A percentile compares a stretch with the other conserved stretches of the same genome.
Evolutionary conservation across 2,113 vertebrate species (phyloP).

Genomic region (Chiloscyllium plagiosum): DNA sequence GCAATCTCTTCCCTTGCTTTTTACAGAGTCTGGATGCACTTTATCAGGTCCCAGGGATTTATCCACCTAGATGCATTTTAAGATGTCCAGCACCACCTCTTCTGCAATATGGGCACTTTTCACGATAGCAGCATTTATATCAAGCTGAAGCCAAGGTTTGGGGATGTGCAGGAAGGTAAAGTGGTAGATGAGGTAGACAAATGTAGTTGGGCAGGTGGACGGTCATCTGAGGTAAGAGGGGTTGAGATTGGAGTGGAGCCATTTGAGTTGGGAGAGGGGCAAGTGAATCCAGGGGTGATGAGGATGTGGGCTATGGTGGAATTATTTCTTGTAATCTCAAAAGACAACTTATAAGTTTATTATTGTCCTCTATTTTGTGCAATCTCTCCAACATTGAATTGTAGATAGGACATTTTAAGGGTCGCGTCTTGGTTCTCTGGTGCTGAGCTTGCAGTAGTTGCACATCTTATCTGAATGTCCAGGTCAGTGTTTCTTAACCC

Average conservation of each 20-base stretch:
- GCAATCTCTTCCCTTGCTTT: no score
- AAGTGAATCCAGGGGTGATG: no score
- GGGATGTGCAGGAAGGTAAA: neutral
- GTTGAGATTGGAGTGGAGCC: neutral
- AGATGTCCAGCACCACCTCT: no score
- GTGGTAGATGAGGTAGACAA: neutral
- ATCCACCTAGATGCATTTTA: no score
- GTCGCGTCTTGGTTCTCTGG: neutral
- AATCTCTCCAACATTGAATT: neutral
- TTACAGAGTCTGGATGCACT: no score
- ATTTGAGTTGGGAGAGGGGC: no score
- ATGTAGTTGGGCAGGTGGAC: neutral
- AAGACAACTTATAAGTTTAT: neutral
- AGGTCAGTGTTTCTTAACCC: no score
- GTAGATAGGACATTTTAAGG: neutral
- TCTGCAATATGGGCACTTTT: no score
- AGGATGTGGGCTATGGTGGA: no score
- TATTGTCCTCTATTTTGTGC: neutral
- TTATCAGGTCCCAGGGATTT: no score
- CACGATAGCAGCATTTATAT: no score
- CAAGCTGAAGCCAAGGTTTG: no score
- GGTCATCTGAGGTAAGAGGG: neutral
- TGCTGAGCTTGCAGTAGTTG: neutral
- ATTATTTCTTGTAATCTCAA: neutral
- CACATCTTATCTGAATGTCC: neutral